Evolutionary conservation across 1,140 invertebrate species (phyloP).

Genomic region (Aphis gossypii): DNA sequence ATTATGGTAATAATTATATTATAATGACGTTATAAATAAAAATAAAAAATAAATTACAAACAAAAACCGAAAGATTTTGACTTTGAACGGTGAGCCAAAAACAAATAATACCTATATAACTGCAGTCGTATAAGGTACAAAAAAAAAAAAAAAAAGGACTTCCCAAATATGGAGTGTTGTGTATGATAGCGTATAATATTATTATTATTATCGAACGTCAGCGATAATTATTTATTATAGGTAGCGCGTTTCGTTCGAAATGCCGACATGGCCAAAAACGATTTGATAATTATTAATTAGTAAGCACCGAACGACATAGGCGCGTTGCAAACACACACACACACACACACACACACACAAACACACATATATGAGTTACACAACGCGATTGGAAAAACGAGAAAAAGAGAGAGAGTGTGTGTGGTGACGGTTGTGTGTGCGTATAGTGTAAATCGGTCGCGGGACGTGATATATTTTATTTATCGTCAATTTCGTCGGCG

Average conservation of each 20-base stretch:
- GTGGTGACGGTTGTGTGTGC: neutral
- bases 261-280: neutral
- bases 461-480: conserved; percentile 6
- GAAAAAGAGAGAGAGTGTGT: conserved; percentile 10
- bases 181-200: neutral
- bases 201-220: neutral
- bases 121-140: neutral
- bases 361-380: neutral
- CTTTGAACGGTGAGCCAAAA: neutral
- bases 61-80: neutral
- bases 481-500: neutral
- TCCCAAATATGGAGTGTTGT: neutral
- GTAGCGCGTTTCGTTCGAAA: neutral
- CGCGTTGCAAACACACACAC: neutral
- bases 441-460: neutral
- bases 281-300: conserved; percentile 5
- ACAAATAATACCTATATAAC: neutral
- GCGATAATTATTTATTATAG: neutral
- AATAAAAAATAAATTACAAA: neutral
- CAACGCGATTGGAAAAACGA: neutral
- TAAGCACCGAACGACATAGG: neutral
- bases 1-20: neutral
- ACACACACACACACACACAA: too few species aligned
- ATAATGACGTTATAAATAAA: neutral
- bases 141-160: too few species aligned